A percentile compares a stretch with the other conserved stretches of the same genome.
Conservation (phyloP, 64 coral and sea anemone genomes). For the Montipora efflorescens region DNA sequence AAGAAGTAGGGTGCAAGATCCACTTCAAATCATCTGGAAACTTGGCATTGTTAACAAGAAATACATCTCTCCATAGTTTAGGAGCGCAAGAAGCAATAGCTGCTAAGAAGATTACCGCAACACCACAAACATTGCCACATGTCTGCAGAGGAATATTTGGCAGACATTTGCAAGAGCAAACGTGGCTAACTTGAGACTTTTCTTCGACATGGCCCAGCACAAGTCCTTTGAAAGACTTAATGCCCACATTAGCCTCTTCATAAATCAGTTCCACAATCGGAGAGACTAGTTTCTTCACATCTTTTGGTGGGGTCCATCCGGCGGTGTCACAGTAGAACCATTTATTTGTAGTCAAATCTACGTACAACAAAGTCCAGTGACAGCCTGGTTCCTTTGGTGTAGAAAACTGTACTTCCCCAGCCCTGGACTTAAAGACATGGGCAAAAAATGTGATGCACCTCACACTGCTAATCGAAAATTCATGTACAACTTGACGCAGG, state of each 20-base stretch:
- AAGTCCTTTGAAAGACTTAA: too few relatives aligned
- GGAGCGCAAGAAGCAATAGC: too few relatives aligned
- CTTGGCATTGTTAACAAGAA: too few relatives aligned
- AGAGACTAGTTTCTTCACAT: constrained; percentile 2
- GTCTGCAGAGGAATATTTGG: too few relatives aligned
- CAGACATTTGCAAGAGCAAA: too few relatives aligned
- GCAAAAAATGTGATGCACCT: constrained; percentile 30
- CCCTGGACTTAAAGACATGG: constrained; percentile 4
- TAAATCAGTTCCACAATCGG: constrained; percentile 19
- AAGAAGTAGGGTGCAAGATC: too few relatives aligned
- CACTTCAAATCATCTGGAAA: too few relatives aligned
- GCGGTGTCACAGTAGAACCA: constrained; percentile 71
- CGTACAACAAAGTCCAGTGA: constrained; percentile 66
- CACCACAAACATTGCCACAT: too few relatives aligned
- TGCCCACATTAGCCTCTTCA: not conserved
- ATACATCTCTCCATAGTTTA: too few relatives aligned
- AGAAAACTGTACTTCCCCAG: not conserved
- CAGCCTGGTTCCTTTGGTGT: constrained; percentile 38
- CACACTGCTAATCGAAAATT: not conserved
- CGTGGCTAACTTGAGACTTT: too few relatives aligned
- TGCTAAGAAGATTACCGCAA: too few relatives aligned
- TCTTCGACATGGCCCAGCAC: too few relatives aligned
- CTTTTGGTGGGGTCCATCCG: constrained; percentile 43
- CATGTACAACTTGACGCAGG: not conserved
- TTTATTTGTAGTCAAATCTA: constrained; percentile 61